Percentiles rank a stretch among this genome's conserved stretches.
Evolutionary conservation across 2,797 vertebrate species (phyloP).

Genomic region (Crax fasciolata): DNA sequence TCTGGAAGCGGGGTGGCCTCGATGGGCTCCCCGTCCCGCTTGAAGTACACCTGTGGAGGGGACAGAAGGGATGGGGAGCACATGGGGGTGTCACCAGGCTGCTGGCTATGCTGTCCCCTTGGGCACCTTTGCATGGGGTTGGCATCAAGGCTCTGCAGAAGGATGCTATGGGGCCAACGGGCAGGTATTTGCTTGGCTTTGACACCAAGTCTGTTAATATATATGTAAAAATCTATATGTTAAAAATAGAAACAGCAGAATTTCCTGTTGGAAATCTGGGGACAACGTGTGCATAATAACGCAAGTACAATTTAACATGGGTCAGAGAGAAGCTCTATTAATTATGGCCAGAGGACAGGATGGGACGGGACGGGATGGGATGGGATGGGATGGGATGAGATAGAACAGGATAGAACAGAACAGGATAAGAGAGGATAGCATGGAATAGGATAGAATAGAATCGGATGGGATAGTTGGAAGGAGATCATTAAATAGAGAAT

Average conservation of each 20-base stretch:
- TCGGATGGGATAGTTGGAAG: not conserved
- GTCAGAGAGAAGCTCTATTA: not conserved
- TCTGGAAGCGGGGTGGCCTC: conserved; percentile 87
- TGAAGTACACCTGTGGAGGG: conserved; percentile 91
- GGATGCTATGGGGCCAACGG: not conserved
- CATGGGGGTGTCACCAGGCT: accelerated
- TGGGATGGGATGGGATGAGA: not conserved
- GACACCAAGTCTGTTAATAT: not conserved
- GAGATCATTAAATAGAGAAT: not conserved
- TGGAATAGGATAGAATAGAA: not conserved
- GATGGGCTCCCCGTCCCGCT: conserved; percentile 91
- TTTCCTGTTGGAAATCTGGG: not conserved
- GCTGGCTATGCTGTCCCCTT: accelerated
- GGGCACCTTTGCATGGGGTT: not conserved
- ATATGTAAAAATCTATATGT: too few species aligned
- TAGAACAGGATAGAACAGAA: not conserved
- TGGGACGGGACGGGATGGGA: too few species aligned
- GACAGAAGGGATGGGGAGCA: accelerated
- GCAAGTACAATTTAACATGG: not conserved
- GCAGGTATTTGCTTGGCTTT: not conserved
- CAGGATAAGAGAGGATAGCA: not conserved
- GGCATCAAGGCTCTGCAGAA: not conserved
- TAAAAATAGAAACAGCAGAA: not conserved
- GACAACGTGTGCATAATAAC: not conserved
- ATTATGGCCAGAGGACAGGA: not conserved